Base-by-base conservation (phyloP, 2,113 vertebrate genomes). In the Tricholaema leucomelas region DNA sequence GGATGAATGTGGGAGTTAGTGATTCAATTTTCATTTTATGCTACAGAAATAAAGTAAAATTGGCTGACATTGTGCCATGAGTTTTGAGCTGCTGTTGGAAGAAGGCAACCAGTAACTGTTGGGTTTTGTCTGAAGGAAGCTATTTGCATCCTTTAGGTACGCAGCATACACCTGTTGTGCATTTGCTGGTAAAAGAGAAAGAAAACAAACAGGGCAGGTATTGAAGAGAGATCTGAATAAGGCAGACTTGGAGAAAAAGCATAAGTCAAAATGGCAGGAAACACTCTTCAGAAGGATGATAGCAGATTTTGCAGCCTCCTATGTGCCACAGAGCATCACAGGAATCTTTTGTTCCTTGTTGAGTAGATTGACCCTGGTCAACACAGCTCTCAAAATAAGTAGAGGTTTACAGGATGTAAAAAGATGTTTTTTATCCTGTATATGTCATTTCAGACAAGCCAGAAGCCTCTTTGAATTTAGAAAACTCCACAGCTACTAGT, bases 151-250 rank as follows among this genome's bases (percentile, higher is more conserved):
- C 25, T 1, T 1, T 65, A 50, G 21, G 23, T 50, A 55, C 0
- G 44, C 86, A 90, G 77, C 66, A 85, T 58, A 86, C 55, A 88
- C 86, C 88, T 92, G 77, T 61, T 46, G 42, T 91, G 86, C 87
- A 20, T 59, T 81, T 91, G 56, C 36, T 79, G 80, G 58, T 88
- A 58, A 93, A 90, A 88, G 65, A 94, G 65, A 81, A 93, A 88
- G 35, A 44, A 79, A 92, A 48, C 21, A 75, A 60, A 50, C 74
- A 85, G 71, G 59, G 55, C 1, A 87, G 60, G 71, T 60, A 38
- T 56, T 54, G 60, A 54, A 35, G 21, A 73, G 55, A 69, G 50
- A 4, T n/a, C 56, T 67, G 73, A 85, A 67, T 40, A 56, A 91
- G 10, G 33, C 77, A n/a, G 28, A 70, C 77, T 27, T 27, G 42